These are phyloP conservation scores for Thereva nobilitata DNA, from an alignment of 2,888 invertebrate species.

Conservation along the genomic window DNA sequence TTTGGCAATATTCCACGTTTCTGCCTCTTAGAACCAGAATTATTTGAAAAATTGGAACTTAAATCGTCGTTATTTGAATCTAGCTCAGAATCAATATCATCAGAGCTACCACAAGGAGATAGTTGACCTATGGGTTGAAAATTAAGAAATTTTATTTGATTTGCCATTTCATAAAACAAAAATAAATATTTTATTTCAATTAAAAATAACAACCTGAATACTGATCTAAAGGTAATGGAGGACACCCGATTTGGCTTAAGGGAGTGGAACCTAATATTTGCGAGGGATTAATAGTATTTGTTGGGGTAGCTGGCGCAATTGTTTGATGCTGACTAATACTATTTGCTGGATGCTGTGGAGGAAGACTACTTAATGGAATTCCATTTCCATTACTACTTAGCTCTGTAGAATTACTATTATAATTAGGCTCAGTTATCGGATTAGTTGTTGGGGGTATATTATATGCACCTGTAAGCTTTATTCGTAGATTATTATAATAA, in stretches of 20 bases:
- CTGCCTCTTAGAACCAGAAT: slow-evolving; percentile 64
- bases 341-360: slow-evolving; percentile 32
- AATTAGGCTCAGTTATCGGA: slow-evolving; percentile 37
- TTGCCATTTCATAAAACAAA: slow-evolving; percentile 1
- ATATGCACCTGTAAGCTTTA: slow-evolving; percentile 22
- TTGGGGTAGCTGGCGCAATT: slow-evolving; percentile 24
- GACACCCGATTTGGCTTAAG: slow-evolving; percentile 81
- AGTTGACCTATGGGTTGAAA: slow-evolving; percentile 57
- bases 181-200: not conserved
- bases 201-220: slow-evolving; percentile 57
- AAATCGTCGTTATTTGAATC: slow-evolving; percentile 65
- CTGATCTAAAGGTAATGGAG: slow-evolving; percentile 58
- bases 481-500: slow-evolving; percentile 8
- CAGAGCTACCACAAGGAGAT: slow-evolving; percentile 61
- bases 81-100: slow-evolving; percentile 60
- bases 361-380: slow-evolving; percentile 30
- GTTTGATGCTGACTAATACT: slow-evolving; percentile 21
- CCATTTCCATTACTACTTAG: slow-evolving; percentile 38
- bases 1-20: slow-evolving; percentile 92
- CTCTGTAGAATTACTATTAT: slow-evolving; percentile 39
- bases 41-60: slow-evolving; percentile 59
- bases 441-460: slow-evolving; percentile 32
- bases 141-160: slow-evolving; percentile 13
- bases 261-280: slow-evolving; percentile 85
- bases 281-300: slow-evolving; percentile 35